These are phyloP conservation scores for Nycteola revayana DNA, from an alignment of 2,888 invertebrate species.

Conservation along the genomic window DNA sequence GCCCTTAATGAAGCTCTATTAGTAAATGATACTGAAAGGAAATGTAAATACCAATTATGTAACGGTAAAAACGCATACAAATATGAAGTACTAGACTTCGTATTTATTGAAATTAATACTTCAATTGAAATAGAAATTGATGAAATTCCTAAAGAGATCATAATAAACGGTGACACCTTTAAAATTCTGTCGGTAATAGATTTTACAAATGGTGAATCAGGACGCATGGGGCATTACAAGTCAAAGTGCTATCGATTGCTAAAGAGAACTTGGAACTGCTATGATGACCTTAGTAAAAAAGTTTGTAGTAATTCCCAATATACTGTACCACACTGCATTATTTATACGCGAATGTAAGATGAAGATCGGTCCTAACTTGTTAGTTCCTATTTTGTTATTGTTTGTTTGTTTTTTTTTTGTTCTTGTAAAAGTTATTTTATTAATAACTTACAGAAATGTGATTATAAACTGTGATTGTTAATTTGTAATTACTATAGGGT, in stretches of 20 bases:
- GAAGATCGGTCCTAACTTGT: slow-evolving; percentile 12
- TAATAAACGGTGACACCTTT: slow-evolving; percentile 12
- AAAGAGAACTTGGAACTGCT: slow-evolving; percentile 12
- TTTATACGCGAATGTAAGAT: slow-evolving; percentile 12
- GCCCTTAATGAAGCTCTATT: slow-evolving; percentile 13
- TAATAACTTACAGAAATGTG: slow-evolving; percentile 11
- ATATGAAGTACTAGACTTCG: slow-evolving; percentile 11
- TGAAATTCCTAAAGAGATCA: slow-evolving; percentile 10
- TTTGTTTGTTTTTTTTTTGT: slow-evolving; percentile 5
- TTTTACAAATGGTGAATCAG: slow-evolving; percentile 10
- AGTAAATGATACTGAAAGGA: slow-evolving; percentile 11
- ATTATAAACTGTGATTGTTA: slow-evolving; percentile 10
- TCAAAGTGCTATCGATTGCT: slow-evolving; percentile 11
- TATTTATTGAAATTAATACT: slow-evolving; percentile 14
- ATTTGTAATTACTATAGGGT: slow-evolving; percentile 8
- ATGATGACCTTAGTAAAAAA: slow-evolving; percentile 12
- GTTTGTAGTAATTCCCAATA: slow-evolving; percentile 11
- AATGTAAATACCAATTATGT: slow-evolving; percentile 14
- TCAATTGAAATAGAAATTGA: slow-evolving; percentile 10
- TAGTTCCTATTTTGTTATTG: slow-evolving; percentile 11
- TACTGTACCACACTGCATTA: slow-evolving; percentile 12
- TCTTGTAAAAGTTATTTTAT: slow-evolving; percentile 12
- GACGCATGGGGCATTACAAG: slow-evolving; percentile 12
- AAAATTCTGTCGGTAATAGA: slow-evolving; percentile 10
- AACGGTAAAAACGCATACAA: slow-evolving; percentile 12